A percentile compares a stretch with the other conserved stretches of the same genome.
These are phyloP conservation scores for Galaxias olidus DNA, from an alignment of 2,797 vertebrate species.

Conservation along the genomic window DNA sequence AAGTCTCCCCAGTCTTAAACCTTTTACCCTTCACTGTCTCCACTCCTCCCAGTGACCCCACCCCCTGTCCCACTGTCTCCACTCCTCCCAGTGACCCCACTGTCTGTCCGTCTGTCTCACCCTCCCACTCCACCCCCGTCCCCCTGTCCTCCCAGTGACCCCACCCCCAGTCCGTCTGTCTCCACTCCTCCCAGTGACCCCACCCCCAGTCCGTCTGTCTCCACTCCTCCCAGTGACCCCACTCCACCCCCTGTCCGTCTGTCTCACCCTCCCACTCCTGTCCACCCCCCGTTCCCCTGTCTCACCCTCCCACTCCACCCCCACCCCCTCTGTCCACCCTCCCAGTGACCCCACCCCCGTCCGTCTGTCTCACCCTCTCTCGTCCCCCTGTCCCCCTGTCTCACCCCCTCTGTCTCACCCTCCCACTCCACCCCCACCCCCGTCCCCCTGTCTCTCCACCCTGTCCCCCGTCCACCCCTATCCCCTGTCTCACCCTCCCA, in stretches of 20 bases:
- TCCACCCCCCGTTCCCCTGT: too few species aligned
- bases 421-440: neutral
- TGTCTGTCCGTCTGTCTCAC: neutral
- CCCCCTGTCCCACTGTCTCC: neutral
- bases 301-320: constrained; percentile 43
- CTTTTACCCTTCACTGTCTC: neutral
- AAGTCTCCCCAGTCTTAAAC: too few species aligned
- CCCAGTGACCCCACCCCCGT: neutral
- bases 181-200: neutral
- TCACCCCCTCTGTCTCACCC: neutral
- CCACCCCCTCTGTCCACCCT: neutral
- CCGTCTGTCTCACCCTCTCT: neutral
- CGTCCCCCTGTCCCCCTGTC: neutral
- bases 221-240: neutral
- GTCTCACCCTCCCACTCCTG: constrained; percentile 84
- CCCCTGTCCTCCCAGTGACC: neutral
- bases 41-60: too few species aligned
- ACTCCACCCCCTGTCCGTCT: neutral
- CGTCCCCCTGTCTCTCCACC: neutral
- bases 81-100: too few species aligned
- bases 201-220: neutral
- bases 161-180: neutral
- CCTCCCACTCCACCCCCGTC: neutral
- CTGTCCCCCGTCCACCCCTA: neutral
- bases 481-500: neutral